Evolutionary conservation across 2,113 vertebrate species (phyloP), one percentile per base, ranked within the genome.

Genomic region (Osmerus mordax): DNA sequence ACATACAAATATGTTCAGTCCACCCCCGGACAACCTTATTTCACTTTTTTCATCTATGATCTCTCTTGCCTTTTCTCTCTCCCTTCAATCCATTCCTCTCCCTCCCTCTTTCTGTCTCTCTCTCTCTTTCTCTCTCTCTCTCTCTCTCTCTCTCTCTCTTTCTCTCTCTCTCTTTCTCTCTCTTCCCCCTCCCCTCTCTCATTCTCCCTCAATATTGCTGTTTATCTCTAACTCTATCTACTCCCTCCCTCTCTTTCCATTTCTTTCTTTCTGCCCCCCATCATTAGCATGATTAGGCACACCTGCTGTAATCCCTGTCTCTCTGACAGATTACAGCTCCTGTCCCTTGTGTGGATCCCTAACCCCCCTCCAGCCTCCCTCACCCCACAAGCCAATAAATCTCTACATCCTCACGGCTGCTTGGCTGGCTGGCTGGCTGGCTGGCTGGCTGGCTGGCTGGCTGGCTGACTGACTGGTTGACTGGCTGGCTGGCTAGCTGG

Each of bases 241-340:
- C 11, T 41, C 2, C 64, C 18, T 41, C 18, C 64, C 3, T 23
- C 41, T 51, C 41, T 21, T 21, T 21, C n/a, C 18, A 6, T 19
- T 52, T 63, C 70, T 23, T 29, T 19, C 62, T 55, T 9, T 16
- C 52, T 54, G 9, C 67, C 68, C 52, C 59, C 36, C 65, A 64
- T 68, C 83, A 85, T 90, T 86, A 88, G 82, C 83, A 88, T 88
- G 84, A 77, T 84, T 81, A 65, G 79, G 72, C 82, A 84, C 84
- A 89, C 87, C 86, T 86, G 84, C 86, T 82, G 77, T 89, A 87
- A 87, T 86, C 85, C 81, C 67, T 80, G 81, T 84, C 87, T 67
- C 76, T 61, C 87, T 88, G 87, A 89, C 78, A 15, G 86, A 90
- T 89, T 82, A 87, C 80, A 78, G 80, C 74, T 71, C 74, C 74